phyloP scores from a whole-genome alignment of 2,797 vertebrate species.

The Tapera naevia region DNA sequence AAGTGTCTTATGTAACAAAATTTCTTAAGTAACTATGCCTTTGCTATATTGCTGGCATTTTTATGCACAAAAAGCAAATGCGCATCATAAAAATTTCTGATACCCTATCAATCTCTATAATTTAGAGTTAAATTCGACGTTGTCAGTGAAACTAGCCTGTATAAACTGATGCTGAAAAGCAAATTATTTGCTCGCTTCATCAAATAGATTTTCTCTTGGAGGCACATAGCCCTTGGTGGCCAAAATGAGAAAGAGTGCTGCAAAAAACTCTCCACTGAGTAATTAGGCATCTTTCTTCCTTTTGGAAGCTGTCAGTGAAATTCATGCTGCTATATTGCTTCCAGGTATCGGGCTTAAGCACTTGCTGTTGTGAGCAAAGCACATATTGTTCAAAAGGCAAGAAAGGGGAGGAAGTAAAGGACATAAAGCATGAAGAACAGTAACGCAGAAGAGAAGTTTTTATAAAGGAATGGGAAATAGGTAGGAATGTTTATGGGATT shows the following conservation, averaged over 20 bases:
- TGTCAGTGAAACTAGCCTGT: neutral
- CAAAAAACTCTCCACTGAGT: neutral
- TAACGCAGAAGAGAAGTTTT: neutral
- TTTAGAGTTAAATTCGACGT: neutral
- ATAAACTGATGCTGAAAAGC: neutral
- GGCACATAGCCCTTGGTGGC: neutral
- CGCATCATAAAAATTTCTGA: neutral
- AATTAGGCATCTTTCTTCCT: neutral
- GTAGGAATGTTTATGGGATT: neutral
- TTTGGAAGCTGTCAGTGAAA: neutral
- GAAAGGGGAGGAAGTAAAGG: neutral
- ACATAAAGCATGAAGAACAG: neutral
- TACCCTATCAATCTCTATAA: neutral
- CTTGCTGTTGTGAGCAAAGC: constrained; percentile 9
- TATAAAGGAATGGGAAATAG: neutral
- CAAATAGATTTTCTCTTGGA: neutral
- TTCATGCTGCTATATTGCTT: neutral
- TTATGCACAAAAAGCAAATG: neutral
- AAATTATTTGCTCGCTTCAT: neutral
- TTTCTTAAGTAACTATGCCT: neutral
- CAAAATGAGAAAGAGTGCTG: neutral
- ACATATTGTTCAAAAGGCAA: neutral
- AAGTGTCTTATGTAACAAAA: neutral
- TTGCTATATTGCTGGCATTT: neutral
- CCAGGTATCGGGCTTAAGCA: neutral